Percentiles rank a stretch among this genome's conserved stretches.
These are phyloP conservation scores for Oxytorus armatus DNA, from an alignment of 2,888 invertebrate species.

Conservation along the genomic window DNA sequence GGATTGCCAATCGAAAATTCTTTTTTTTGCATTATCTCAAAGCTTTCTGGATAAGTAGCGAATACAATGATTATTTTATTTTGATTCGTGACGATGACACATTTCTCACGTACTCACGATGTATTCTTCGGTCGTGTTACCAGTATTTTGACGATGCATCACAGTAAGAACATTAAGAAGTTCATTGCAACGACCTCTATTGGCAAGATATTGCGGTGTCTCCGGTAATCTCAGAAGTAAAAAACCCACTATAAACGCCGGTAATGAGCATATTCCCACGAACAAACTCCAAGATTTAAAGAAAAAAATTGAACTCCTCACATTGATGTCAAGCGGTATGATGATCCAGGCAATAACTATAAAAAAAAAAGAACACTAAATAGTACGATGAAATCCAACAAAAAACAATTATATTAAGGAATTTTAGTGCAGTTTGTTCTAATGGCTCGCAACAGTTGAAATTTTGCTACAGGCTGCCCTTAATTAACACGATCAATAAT, in stretches of 20 bases:
- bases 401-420: not conserved
- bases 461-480: too few species aligned
- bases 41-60: too few species aligned
- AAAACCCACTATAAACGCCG: conserved; percentile 87
- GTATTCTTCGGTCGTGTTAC: conserved; percentile 81
- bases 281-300: conserved; percentile 93
- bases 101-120: conserved; percentile 71
- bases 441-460: too few species aligned
- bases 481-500: too few species aligned
- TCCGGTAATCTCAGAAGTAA: conserved; percentile 91
- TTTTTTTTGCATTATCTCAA: too few species aligned
- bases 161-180: conserved; percentile 88
- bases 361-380: conserved; percentile 49
- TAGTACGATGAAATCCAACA: not conserved
- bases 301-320: conserved; percentile 86
- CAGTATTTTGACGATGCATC: conserved; percentile 90
- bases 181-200: conserved; percentile 90
- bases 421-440: too few species aligned
- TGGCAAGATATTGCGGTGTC: conserved; percentile 92
- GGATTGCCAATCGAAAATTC: too few species aligned
- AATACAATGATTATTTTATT: not conserved
- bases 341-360: conserved; percentile 92
- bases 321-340: conserved; percentile 88
- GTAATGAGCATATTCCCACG: conserved; percentile 89
- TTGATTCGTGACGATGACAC: not conserved